Evolutionary conservation across 2,113 vertebrate genomes (phyloP), one percentile per base, ranked within the genome.

Genomic region (Scomber japonicus): DNA sequence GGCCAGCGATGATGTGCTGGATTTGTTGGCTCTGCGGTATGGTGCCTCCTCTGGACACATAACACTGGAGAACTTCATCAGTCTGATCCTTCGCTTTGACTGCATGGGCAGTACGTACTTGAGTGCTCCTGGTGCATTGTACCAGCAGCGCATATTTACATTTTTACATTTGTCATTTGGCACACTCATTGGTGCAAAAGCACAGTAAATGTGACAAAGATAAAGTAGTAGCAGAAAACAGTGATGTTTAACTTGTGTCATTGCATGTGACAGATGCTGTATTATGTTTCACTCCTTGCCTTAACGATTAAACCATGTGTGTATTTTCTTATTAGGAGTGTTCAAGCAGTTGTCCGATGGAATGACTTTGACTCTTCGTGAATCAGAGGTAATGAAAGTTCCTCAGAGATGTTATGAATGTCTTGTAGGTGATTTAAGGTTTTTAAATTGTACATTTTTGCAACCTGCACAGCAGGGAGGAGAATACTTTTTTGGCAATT

Each of bases 51-150:
- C 86, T 55, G 90, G 91, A 48, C 73, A 91, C 50, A 78, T 95
- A 40, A 88, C 86, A 0, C 77, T 95, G 80, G 94, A 95, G 82
- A 94, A 63, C 72, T 95, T 94, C 87, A 93, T 95, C 49, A 87
- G 72, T 35, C 93, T 95, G 40, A 73, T 91, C 19, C 78, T 95
- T 30, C 94, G 94, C 17, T 15, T 94, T 21, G 72, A 92, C 49
- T 89, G 86, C 89, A 95, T 95, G 94, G 3, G 61, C 40, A 92
- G 94, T 95, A 59, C 73, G 94, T 92, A 13, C 27, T 31, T 5
- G 31, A 31, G 31, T 31, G 31, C 6, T 3, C 31, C 31, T 6
- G 6, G 31, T 31, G 6, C 31, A 31, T 31, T 31, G 2, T 31
- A 31, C 31, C 6, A 31, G 31, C 31, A 31, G 31, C 31, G 6